phyloP scores from a whole-genome alignment of 2,797 vertebrate species.

The Poeciliopsis presidionis region DNA sequence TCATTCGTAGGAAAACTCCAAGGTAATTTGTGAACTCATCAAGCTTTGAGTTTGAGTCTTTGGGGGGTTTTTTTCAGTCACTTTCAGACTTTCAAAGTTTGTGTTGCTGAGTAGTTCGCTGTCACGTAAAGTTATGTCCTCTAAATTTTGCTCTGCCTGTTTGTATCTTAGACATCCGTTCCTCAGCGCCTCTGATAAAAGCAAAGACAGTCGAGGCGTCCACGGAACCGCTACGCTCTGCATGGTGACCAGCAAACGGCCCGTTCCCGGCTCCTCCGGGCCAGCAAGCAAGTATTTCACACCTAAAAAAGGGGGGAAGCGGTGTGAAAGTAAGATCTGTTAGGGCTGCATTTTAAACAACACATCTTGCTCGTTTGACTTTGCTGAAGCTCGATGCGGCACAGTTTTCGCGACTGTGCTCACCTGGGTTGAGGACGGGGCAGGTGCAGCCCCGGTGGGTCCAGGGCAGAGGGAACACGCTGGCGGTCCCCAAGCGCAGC shows the following conservation, averaged over 20 bases:
- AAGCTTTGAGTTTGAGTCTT: conserved; percentile 3
- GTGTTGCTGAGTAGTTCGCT: conserved; percentile 17
- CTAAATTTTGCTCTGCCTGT: background rate
- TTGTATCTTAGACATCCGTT: conserved; percentile 82
- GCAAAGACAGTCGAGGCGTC: conserved; percentile 83
- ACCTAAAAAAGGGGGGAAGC: conserved; percentile 66
- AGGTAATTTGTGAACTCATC: background rate
- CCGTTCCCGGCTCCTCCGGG: conserved; percentile 82
- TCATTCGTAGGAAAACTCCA: background rate
- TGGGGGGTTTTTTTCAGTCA: background rate
- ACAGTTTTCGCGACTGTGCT: background rate
- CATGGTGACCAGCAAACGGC: conserved; percentile 88
- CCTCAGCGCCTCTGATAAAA: conserved; percentile 82
- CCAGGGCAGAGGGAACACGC: conserved; percentile 90
- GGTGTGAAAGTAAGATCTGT: background rate
- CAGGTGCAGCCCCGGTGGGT: conserved; percentile 92
- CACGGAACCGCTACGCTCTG: conserved; percentile 88
- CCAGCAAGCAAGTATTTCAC: conserved; percentile 89
- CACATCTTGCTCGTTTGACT: background rate
- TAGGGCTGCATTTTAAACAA: background rate
- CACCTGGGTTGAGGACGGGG: conserved; percentile 91
- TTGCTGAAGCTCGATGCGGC: background rate
- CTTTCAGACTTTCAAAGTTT: conserved; percentile 22
- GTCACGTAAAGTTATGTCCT: conserved; percentile 5
- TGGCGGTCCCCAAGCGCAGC: conserved; percentile 82